Base-by-base conservation (phyloP, 2,888 invertebrate genomes). In the Spisula subtruncata region DNA sequence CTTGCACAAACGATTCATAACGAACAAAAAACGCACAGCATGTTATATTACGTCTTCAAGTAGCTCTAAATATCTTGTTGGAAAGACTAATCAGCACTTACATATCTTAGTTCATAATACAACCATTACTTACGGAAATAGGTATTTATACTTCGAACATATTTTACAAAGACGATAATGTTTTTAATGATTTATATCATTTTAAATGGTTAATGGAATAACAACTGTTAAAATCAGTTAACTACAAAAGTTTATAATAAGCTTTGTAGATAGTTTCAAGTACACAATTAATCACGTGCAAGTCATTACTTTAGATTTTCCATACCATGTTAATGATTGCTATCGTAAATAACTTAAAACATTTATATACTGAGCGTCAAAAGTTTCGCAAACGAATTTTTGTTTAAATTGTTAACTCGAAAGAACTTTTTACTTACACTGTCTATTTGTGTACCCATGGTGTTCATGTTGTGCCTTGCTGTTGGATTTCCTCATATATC, bases 101-200 rank as follows among this genome's bases (percentile, higher is more conserved):
- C 60, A 25, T n/a, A 66, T 66, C 25, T 66, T 25, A 1, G 25
- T 51, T 25, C 60, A 66, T 66, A 66, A 20, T 25, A 66, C 60
- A 10, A n/a, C 60, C 25, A 66, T 66, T 66, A 25, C 25, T 66
- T 66, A 66, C n/a, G 60, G 20, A 6, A 66, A 66, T 66, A 25
- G 60, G 5, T 66, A 4, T 66, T n/a, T n/a, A n/a, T 60, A 60
- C 60, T n/a, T 60, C 8, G n/a, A 16, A 10, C n/a, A 20, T 60
- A 16, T 60, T 60, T 60, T 60, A 60, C 60, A 60, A 60, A 60
- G 60, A 60, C n/a, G 1, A n/a, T 60, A n/a, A 60, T 60, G 60
- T 10, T 20, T 6, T 60, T 60, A n/a, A 16, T 60, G 60, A 60
- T 60, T 10, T 20, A 60, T 60, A 60, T 6, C n/a, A 60, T n/a